Conservation (phyloP, 2,113 vertebrate genomes). For the Podiceps cristatus region DNA sequence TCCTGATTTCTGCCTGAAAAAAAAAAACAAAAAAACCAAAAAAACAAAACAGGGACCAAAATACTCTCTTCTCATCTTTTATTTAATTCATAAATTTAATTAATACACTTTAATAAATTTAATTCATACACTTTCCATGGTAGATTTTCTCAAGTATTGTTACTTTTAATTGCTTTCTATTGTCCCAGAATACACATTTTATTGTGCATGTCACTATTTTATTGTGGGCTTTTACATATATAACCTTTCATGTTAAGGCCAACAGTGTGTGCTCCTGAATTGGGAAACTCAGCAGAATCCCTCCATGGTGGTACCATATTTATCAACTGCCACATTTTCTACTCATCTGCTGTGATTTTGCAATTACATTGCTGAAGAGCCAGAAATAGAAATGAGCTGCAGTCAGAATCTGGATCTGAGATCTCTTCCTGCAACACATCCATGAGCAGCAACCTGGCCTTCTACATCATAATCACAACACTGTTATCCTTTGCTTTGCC, state of each 20-base stretch:
- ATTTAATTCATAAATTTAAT: neutral
- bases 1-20: neutral
- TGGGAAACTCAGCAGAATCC: neutral
- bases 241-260: neutral
- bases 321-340: neutral
- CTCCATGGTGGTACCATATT: neutral
- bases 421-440: neutral
- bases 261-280: neutral
- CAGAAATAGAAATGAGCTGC: neutral
- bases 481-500: neutral
- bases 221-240: rapidly evolving
- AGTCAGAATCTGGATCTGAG: neutral
- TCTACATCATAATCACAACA: rapidly evolving
- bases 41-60: neutral
- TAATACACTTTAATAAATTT: too few species aligned
- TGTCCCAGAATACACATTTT: neutral
- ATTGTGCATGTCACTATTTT: neutral
- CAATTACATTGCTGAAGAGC: neutral
- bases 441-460: neutral
- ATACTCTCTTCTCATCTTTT: neutral
- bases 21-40: neutral
- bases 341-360: neutral
- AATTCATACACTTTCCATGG: neutral
- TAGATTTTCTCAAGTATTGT: neutral
- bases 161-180: neutral